Evolutionary conservation across 2,797 vertebrate species (phyloP).

Genomic region (Odontamblyopus rebecca): DNA sequence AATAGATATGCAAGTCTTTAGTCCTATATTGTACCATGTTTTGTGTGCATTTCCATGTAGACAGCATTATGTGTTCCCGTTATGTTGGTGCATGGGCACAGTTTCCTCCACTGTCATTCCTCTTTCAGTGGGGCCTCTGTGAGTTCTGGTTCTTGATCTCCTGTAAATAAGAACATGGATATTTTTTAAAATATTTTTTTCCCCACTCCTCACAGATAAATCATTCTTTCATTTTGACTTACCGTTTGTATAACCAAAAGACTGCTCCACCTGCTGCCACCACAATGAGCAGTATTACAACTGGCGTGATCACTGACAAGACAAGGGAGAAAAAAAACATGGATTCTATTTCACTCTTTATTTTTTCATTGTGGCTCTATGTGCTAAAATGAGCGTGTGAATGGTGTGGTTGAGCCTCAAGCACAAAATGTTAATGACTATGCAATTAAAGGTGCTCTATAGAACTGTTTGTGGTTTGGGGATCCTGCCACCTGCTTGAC

Average conservation of each 20-base stretch:
- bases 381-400: no score
- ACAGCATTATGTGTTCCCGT: neutral
- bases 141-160: neutral
- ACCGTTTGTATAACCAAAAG: constrained; percentile 21
- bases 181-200: neutral
- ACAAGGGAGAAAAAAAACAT: neutral
- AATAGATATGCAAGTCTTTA: neutral
- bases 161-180: constrained; percentile 7
- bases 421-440: no score
- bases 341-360: no score
- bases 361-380: no score
- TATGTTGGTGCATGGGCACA: neutral
- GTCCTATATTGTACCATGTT: neutral
- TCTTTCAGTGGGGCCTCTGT: neutral
- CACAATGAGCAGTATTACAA: neutral
- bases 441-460: no score
- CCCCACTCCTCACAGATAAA: neutral
- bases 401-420: no score
- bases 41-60: neutral
- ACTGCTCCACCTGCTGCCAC: neutral
- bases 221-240: neutral
- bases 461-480: no score
- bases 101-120: neutral
- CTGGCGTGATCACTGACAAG: neutral
- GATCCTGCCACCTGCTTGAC: no score